Evolutionary conservation across 1,140 invertebrate species (phyloP), one percentile per base, ranked within the genome.

Genomic region (Danaus plexippus): DNA sequence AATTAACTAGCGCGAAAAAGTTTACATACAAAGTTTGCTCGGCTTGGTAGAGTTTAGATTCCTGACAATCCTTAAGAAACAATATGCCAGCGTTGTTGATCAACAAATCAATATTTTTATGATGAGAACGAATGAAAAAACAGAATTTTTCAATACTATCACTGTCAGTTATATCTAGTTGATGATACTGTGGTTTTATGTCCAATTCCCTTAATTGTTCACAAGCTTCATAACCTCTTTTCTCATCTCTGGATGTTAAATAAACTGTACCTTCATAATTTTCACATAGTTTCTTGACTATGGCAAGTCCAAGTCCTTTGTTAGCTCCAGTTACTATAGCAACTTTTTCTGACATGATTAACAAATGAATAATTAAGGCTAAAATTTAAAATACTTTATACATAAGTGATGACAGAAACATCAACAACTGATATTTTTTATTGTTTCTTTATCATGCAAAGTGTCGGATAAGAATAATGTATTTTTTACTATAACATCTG

Each of bases 41-140:
- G 9, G 93, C 94, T 89, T 95, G 93, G 47, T 89, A 85, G 3
- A 65, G 52, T 68, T 93, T 91, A 9, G 93, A 88, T 73, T 91
- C 92, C 61, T 89, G 89, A 1, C 92, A 88, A 64, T 85, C 80
- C 63, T 83, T 81, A 64, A 90, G 91, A 76, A 90, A 95, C 10
- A 93, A 89, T 65, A 96, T 93, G 0, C 91, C 95, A 46, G 95
- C 95, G 88, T 97, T 97, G 73, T 96, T 96, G 10, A 97, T 89
- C 6, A 96, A 76, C 40, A 96, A 72, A 85, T 96, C 93, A 9
- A 97, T 74, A 12, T 93, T 91, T 45, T 89, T 90, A 80, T 96
- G 89, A 47, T 87, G 89, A 32, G 89, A 69, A 67, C 90, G 79
- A 0, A 96, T 69, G 66, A 88, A 90, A 43, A 88, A 72, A 1